Percentiles rank a stretch among this genome's conserved stretches.
phyloP scores from a whole-genome alignment of 2,797 vertebrate species.

The Phoeniculus purpureus region DNA sequence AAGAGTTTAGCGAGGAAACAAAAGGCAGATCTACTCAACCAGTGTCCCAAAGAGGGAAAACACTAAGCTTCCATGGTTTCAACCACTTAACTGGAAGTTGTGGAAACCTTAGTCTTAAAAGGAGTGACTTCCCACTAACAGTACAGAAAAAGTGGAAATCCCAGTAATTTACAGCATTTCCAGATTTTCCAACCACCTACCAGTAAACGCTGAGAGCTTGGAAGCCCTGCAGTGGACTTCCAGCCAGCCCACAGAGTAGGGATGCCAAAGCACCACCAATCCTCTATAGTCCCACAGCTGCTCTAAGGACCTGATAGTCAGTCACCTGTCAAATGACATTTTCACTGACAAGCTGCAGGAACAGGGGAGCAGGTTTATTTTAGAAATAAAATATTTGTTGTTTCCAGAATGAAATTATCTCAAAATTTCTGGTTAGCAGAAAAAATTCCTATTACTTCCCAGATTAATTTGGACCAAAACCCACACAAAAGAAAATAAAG shows the following conservation, averaged over 20 bases:
- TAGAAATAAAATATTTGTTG: background rate
- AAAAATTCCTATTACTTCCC: background rate
- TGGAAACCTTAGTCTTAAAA: background rate
- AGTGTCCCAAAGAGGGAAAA: background rate
- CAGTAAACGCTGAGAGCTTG: background rate
- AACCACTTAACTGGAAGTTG: background rate
- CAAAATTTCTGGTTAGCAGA: slow-evolving; percentile 20
- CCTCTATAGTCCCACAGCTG: background rate
- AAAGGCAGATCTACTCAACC: background rate
- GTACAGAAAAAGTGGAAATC: slow-evolving; percentile 27
- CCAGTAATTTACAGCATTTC: background rate
- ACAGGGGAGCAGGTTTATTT: background rate
- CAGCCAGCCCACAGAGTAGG: background rate
- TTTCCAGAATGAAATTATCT: slow-evolving; percentile 7
- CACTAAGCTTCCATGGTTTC: background rate
- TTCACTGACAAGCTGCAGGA: slow-evolving; percentile 38
- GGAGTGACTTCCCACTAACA: background rate
- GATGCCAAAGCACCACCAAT: background rate
- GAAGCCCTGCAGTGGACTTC: background rate
- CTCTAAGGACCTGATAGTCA: background rate
- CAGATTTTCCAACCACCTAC: background rate
- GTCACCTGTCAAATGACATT: slow-evolving; percentile 51
- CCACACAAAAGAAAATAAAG: no score
- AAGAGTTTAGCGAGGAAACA: background rate
- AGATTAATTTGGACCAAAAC: background rate